These are phyloP conservation scores for Scaptomyza hsui DNA, from an alignment of 1,140 invertebrate genomes.

Conservation along the genomic window DNA sequence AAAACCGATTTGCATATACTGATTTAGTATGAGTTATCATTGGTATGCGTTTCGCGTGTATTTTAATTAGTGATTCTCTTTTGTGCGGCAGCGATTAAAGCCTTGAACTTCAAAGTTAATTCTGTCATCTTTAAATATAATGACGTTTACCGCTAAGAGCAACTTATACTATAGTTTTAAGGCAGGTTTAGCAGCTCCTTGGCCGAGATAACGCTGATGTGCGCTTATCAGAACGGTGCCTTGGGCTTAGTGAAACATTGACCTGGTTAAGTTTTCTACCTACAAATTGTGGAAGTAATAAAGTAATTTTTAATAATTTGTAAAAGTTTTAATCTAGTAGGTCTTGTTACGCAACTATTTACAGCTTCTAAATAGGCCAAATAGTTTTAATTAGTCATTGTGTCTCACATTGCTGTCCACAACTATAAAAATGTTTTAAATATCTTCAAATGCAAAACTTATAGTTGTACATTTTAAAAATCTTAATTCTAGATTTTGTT, in stretches of 20 bases:
- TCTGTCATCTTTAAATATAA: slow-evolving; percentile 25
- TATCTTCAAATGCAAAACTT: neutral
- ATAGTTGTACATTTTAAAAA: neutral
- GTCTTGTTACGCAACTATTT: neutral
- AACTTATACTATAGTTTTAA: slow-evolving; percentile 1
- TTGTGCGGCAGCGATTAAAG: slow-evolving; percentile 42
- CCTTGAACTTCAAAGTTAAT: slow-evolving; percentile 70
- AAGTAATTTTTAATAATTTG: neutral
- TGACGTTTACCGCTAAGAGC: slow-evolving; percentile 33
- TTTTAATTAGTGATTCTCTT: slow-evolving; percentile 50
- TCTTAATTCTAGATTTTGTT: no score
- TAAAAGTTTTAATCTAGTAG: neutral
- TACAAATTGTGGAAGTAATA: neutral
- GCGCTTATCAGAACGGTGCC: slow-evolving; percentile 37
- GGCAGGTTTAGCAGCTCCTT: slow-evolving; percentile 28
- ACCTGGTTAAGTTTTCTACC: slow-evolving; percentile 29
- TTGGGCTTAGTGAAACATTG: slow-evolving; percentile 29
- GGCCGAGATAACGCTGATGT: slow-evolving; percentile 36
- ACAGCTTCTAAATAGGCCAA: neutral
- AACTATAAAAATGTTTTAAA: neutral
- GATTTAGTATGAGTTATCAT: slow-evolving; percentile 52
- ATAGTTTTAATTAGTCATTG: slow-evolving; percentile 1
- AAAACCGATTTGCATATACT: slow-evolving; percentile 60
- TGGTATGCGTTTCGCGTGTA: slow-evolving; percentile 33
- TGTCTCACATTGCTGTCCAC: neutral